These are phyloP conservation scores for Panulirus ornatus DNA, from an alignment of 1,140 invertebrate species.

Conservation along the genomic window DNA sequence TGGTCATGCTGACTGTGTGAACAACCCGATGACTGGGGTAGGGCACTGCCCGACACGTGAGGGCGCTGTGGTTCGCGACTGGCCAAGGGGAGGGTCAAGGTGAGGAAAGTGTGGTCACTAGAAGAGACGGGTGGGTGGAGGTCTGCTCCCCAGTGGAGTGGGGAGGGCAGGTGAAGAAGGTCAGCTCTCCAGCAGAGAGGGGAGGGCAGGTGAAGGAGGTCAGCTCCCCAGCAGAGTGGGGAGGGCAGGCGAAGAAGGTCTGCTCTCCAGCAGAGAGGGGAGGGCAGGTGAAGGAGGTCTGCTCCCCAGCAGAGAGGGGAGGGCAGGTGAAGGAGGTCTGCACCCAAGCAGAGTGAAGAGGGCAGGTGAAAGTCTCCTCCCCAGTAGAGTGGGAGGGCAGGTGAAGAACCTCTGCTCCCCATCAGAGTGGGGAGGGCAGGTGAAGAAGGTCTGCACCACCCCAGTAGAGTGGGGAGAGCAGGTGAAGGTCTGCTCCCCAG, in stretches of 20 bases:
- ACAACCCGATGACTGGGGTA: constrained; percentile 3
- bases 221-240: too few relatives aligned
- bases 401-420: background rate
- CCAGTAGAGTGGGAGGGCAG: background rate
- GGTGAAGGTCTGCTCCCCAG: too few relatives aligned
- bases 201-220: background rate
- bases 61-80: constrained; percentile 8
- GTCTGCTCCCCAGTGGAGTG: background rate
- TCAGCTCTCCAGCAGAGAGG: background rate
- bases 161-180: background rate
- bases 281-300: background rate
- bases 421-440: background rate
- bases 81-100: constrained; percentile 10
- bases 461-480: too few relatives aligned
- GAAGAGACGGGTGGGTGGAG: background rate
- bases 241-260: too few relatives aligned
- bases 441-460: too few relatives aligned
- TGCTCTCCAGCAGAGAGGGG: background rate
- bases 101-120: too few relatives aligned
- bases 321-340: constrained; percentile 20
- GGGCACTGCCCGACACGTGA: constrained; percentile 27
- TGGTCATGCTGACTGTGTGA: background rate
- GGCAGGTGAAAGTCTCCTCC: background rate
- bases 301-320: background rate
- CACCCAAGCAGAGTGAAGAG: too few relatives aligned